These are phyloP conservation scores for Amphiura filiformis DNA, from an alignment of 35 echinoderm and acorn worm genomes.

Conservation along the genomic window DNA sequence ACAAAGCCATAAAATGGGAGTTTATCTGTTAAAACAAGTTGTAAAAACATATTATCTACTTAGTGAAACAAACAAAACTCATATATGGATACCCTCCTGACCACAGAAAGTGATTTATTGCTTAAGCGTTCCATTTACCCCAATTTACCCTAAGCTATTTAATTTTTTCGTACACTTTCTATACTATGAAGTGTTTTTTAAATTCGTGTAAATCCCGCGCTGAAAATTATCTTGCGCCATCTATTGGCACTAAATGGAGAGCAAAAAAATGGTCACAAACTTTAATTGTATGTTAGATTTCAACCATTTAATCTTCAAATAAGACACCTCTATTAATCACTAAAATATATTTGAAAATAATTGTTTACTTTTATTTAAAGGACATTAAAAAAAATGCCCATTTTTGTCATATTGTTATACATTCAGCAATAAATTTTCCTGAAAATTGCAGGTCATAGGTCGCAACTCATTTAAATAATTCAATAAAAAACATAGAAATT, in stretches of 20 bases:
- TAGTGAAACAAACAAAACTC: no score
- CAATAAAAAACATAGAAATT: constrained; percentile 1
- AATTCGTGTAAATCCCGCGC: neutral
- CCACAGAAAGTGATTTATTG: no score
- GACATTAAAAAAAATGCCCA: neutral
- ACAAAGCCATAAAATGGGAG: no score
- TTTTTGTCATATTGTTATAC: neutral
- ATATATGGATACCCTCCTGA: no score
- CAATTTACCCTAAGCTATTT: no score
- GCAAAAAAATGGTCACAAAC: neutral
- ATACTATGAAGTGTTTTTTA: no score
- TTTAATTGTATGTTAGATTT: neutral
- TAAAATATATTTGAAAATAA: neutral
- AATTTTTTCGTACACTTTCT: no score
- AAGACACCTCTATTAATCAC: neutral
- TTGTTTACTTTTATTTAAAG: neutral
- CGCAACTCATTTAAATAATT: neutral
- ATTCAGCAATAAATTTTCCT: neutral
- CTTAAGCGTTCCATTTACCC: no score
- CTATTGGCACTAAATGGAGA: neutral
- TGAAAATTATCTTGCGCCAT: neutral
- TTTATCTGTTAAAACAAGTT: no score
- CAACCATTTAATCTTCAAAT: neutral
- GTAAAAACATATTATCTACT: no score
- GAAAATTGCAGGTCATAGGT: neutral